Base-by-base conservation (phyloP, 92 coral and sea anemone genomes). In the Epizoanthus stellaris region DNA sequence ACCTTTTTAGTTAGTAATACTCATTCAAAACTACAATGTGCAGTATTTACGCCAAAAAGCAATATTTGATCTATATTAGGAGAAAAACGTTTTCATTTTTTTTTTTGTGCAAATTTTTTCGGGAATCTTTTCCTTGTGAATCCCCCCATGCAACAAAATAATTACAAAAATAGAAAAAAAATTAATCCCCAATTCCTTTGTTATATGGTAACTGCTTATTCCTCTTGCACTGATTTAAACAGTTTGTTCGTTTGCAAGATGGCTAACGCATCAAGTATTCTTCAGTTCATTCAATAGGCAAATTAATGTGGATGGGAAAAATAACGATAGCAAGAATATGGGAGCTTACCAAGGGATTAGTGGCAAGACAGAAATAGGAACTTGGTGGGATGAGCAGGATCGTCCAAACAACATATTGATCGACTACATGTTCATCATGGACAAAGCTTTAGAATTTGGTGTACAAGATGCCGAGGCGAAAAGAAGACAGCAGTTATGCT, bases 351-450 rank as follows among this genome's bases (percentile, higher is more conserved):
- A 53, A 16, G 96, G 92, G 47, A 72, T 15, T 7, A 90, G 91
- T n/a, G 92, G 90, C n/a, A 86, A 82, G 70, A 91, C 93, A 34
- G 92, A 93, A 82, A 93, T 93, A 16, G 96, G 96, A 23, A 84
- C 96, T 14, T 93, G 94, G 96, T 93, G 96, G 96, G 85, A 82
- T 58, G 66, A 69, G 3, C 76, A 67, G 25, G 45, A 16, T 36
- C 82, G 82, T 17, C 73, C 74, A 7, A 87, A 71, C 81, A 88
- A 88, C 73, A 1, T 88, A 16, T 74, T 82, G 72, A 90, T 93
- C 12, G 94, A 93, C 60, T 91, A 91, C 21, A 72, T 93, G 45
- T 85, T 82, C 69, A 88, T 93, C 53, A 88, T 91, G 52, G 88
- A 93, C 72, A 88, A 85, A 79, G 87, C 81, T 53, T 71, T 71